phyloP scores from a whole-genome alignment of 1,140 invertebrate genomes.

The Hyles euphorbiae region DNA sequence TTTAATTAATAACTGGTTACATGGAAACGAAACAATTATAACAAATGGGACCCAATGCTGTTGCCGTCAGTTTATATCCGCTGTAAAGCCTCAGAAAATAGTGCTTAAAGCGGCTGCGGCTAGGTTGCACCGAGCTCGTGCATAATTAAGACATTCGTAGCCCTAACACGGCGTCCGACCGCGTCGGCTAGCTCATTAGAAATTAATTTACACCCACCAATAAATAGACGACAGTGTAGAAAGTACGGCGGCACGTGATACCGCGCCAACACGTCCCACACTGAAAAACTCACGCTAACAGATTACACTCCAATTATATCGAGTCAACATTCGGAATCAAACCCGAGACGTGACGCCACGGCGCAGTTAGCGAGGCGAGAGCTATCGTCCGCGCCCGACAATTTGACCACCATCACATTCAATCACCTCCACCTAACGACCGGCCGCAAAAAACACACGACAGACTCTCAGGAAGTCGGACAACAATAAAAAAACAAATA shows the following conservation, averaged over 20 bases:
- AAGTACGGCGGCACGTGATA: slow-evolving; percentile 13
- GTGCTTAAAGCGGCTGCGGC: slow-evolving; percentile 1
- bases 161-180: slow-evolving; percentile 33
- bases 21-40: too few species aligned
- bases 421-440: slow-evolving; percentile 66
- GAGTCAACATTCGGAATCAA: slow-evolving; percentile 44
- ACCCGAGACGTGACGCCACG: slow-evolving; percentile 37
- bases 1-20: too few species aligned
- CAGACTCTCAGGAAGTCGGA: slow-evolving; percentile 69
- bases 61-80: too few species aligned
- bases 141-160: slow-evolving; percentile 31
- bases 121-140: background rate
- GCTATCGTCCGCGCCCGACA: slow-evolving; percentile 28
- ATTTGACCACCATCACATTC: slow-evolving; percentile 67
- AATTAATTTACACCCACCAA: slow-evolving; percentile 55
- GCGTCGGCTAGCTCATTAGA: slow-evolving; percentile 33
- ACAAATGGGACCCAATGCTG: too few species aligned
- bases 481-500: slow-evolving; percentile 73
- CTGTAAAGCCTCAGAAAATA: too few species aligned
- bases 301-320: slow-evolving; percentile 51
- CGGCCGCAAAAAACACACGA: slow-evolving; percentile 57
- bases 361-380: slow-evolving; percentile 12
- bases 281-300: slow-evolving; percentile 25
- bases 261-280: slow-evolving; percentile 10
- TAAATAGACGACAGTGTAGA: slow-evolving; percentile 13